Evolutionary conservation across 2,888 invertebrate species (phyloP), one percentile per base, ranked within the genome.

Genomic region (Cheilosia scutellata): DNA sequence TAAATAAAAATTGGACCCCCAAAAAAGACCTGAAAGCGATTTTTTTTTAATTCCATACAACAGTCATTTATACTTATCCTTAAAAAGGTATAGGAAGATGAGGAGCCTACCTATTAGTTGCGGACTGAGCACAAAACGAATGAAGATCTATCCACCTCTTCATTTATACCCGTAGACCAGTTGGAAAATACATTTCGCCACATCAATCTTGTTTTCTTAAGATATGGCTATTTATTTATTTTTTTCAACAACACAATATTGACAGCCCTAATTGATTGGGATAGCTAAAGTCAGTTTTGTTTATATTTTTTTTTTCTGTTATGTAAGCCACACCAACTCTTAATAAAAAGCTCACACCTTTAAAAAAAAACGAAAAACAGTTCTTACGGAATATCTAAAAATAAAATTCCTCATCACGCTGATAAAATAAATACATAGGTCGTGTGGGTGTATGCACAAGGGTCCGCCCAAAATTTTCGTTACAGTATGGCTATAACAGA

Each of bases 191-290:
- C n/a, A 42, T 44, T 2, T 7, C 47, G 20, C 7, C n/a, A 71
- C 37, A 79, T 79, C 72, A 47, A 74, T 79, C 65, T 72, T 66
- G 42, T 66, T 33, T 44, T 42, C 66, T 55, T 55, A 63, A 65
- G 47, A 37, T 51, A 49, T 66, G 60, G 78, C 62, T 31, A 11
- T 27, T 11, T 51, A 16, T 65, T 65, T 58, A 51, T 55, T 33
- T 66, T 5, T 49, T 13, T 58, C 20, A 16, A 68, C 72, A 78
- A 49, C 65, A 55, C 76, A 78, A 75, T 4, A 11, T 63, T 75
- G 80, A 84, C 84, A 75, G 80, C 58, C 70, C 71, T 84, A 70
- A 80, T 84, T 80, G 80, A 84, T 84, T 84, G 75, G 71, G 70
- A 70, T 75, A 74, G 70, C 79, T 75, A 84, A 80, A 75, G 80